These are phyloP conservation scores for Cavia aperea DNA, from an alignment of 2,113 vertebrate genomes.

Conservation along the genomic window DNA sequence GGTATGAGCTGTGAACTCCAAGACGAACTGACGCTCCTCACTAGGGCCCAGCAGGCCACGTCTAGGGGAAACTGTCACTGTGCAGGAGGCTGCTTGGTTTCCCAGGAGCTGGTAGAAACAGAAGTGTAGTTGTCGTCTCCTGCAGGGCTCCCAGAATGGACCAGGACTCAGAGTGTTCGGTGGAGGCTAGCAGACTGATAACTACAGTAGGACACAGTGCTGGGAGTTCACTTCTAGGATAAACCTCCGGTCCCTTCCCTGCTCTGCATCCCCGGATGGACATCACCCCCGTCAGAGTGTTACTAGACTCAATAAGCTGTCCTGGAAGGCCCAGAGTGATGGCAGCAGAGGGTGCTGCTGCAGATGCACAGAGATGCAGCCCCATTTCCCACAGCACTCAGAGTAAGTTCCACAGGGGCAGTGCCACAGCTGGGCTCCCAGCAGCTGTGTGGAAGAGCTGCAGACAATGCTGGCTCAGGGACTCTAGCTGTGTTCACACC, in stretches of 20 bases:
- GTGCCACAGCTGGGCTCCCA: neutral
- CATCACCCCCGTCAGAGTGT: neutral
- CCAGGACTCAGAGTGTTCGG: neutral
- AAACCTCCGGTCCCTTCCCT: neutral
- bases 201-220: neutral
- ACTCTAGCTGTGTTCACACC: neutral
- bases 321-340: neutral
- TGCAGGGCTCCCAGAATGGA: neutral
- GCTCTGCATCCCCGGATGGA: neutral
- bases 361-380: neutral
- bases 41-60: conserved; percentile 82
- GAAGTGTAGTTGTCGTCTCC: neutral
- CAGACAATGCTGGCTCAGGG: neutral
- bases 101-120: conserved; percentile 79
- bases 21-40: conserved; percentile 74
- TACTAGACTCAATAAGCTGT: neutral
- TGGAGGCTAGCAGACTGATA: neutral
- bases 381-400: rapidly evolving
- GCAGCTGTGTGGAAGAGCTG: neutral
- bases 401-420: neutral
- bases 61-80: conserved; percentile 73
- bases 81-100: conserved; percentile 78
- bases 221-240: neutral
- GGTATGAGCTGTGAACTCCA: conserved; percentile 77
- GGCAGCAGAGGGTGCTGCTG: neutral